Conservation (phyloP, 2,888 invertebrate genomes). For the Sialis fuliginosa region DNA sequence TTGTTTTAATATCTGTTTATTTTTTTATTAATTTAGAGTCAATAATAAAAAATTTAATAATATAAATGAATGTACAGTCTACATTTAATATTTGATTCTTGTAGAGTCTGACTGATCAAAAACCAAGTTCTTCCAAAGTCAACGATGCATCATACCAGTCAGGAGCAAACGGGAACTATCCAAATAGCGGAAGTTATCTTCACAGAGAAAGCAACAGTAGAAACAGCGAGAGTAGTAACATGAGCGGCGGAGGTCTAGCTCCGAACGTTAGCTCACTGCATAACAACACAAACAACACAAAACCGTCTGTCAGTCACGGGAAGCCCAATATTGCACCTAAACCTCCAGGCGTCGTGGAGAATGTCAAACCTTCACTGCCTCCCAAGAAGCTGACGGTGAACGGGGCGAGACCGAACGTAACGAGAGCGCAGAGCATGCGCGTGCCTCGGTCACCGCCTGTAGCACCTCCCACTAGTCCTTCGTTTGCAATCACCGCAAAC, state of each 20-base stretch:
- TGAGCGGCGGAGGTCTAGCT: not conserved
- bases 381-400: constrained; percentile 43
- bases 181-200: too few species aligned
- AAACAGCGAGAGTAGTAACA: not conserved
- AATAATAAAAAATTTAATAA: too few species aligned
- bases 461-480: constrained; percentile 21
- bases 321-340: constrained; percentile 75
- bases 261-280: constrained; percentile 20
- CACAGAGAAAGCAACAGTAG: too few species aligned
- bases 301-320: constrained; percentile 42
- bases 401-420: constrained; percentile 36
- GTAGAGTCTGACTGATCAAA: not conserved
- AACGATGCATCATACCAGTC: too few species aligned
- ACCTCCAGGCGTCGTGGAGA: constrained; percentile 42
- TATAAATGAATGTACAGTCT: too few species aligned
- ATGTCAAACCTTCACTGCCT: constrained; percentile 41
- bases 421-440: constrained; percentile 71
- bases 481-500: constrained; percentile 11
- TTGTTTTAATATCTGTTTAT: too few species aligned
- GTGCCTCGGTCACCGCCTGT: constrained; percentile 52
- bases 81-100: constrained; percentile 1
- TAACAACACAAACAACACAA: constrained; percentile 25
- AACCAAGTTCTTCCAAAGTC: not conserved
- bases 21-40: too few species aligned
- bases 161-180: too few species aligned